phyloP scores from a whole-genome alignment of 2,797 vertebrate genomes.

The Siniperca scherzeri region DNA sequence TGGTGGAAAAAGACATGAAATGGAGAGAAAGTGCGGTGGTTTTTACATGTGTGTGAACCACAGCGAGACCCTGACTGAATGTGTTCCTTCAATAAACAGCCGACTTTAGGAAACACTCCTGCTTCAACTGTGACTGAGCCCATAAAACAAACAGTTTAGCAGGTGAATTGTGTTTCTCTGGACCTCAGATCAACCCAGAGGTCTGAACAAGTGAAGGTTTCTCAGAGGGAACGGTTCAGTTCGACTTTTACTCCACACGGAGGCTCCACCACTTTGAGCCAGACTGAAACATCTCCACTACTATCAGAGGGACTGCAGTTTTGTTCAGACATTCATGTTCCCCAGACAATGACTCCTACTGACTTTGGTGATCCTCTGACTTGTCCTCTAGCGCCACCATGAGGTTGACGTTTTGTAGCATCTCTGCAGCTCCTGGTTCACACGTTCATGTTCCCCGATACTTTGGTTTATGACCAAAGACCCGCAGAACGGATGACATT shows the following conservation, averaged over 20 bases:
- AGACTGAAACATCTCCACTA: not conserved
- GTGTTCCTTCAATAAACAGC: slow-evolving; percentile 61
- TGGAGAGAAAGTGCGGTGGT: slow-evolving; percentile 50
- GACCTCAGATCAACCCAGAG: slow-evolving; percentile 6
- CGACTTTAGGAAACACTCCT: slow-evolving; percentile 26
- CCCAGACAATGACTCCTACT: not conserved
- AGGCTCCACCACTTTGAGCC: not conserved
- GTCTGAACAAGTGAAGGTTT: slow-evolving; percentile 13
- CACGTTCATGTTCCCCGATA: not conserved
- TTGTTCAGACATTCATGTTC: not conserved
- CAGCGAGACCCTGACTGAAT: slow-evolving; percentile 24
- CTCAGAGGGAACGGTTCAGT: not conserved
- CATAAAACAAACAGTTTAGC: slow-evolving; percentile 34
- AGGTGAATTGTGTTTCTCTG: slow-evolving; percentile 24
- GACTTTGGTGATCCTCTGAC: too few species aligned
- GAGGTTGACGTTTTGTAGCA: not conserved
- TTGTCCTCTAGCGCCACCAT: not conserved
- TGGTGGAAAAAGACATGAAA: slow-evolving; percentile 43
- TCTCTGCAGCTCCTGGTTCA: too few species aligned
- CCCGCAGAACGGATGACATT: not conserved
- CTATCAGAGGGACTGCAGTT: not conserved
- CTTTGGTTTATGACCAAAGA: not conserved
- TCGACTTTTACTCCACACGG: not conserved
- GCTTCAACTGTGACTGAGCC: slow-evolving; percentile 25
- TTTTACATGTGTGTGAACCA: slow-evolving; percentile 38